A percentile compares a stretch with the other conserved stretches of the same genome.
These are phyloP conservation scores for Odontamblyopus rebecca DNA, from an alignment of 2,797 vertebrate genomes.

Conservation along the genomic window DNA sequence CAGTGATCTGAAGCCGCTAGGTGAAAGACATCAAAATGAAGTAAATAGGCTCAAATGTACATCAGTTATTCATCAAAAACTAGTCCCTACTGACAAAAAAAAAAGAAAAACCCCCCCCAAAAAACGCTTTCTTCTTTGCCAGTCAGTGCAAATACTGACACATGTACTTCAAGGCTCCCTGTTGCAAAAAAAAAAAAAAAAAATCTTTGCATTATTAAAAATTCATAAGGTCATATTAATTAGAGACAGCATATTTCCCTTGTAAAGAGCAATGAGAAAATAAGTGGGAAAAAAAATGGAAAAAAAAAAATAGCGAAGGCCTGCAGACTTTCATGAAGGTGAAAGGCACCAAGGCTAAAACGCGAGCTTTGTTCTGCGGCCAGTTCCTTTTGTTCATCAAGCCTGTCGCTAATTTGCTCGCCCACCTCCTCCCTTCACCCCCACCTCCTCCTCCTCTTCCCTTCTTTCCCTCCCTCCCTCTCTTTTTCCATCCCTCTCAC, in stretches of 20 bases:
- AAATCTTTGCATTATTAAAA: constrained; percentile 71
- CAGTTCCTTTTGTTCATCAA: constrained; percentile 77
- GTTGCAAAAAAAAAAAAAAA: constrained; percentile 46
- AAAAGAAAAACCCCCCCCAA: not conserved
- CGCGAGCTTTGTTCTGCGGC: constrained; percentile 71
- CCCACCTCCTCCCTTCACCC: constrained; percentile 47
- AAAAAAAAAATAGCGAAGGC: constrained; percentile 44
- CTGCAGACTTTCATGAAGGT: constrained; percentile 62
- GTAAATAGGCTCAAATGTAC: constrained; percentile 79
- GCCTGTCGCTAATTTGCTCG: constrained; percentile 71
- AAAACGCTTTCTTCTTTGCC: constrained; percentile 46
- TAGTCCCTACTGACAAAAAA: constrained; percentile 64
- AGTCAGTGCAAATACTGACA: constrained; percentile 81
- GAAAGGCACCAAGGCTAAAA: constrained; percentile 75
- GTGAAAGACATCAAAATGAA: constrained; percentile 69
- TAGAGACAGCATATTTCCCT: constrained; percentile 76
- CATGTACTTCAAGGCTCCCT: constrained; percentile 79
- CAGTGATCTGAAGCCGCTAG: constrained; percentile 55
- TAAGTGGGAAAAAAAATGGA: constrained; percentile 20
- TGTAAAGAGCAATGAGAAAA: constrained; percentile 73
- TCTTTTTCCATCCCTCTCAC: constrained; percentile 26
- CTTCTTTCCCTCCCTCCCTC: constrained; percentile 6
- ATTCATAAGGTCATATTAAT: constrained; percentile 81
- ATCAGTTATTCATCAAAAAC: constrained; percentile 78
- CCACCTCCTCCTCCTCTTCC: constrained; percentile 42